Evolutionary conservation across 2,888 invertebrate genomes (phyloP).

Genomic region (Synanthedon myopaeformis): DNA sequence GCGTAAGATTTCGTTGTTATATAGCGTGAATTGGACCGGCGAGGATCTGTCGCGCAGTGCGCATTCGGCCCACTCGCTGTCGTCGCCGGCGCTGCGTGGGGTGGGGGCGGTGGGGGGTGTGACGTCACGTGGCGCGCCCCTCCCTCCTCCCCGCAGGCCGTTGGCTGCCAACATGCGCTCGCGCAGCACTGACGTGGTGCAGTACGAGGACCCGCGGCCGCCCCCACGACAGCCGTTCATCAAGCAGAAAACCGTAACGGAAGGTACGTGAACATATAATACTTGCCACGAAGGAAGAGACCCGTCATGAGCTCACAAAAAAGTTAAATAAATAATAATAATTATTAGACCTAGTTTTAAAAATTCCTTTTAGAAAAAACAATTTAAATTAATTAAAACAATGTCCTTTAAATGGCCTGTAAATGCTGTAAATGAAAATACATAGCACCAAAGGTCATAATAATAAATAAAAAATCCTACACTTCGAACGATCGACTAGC

Average conservation of each 20-base stretch:
- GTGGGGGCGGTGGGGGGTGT: constrained; percentile 10
- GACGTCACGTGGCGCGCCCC: constrained; percentile 22
- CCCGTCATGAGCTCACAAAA: too few relatives aligned
- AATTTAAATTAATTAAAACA: too few relatives aligned
- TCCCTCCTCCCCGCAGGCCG: constrained; percentile 30
- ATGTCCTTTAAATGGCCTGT: too few relatives aligned
- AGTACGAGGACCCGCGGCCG: constrained; percentile 29
- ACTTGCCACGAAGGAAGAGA: not conserved
- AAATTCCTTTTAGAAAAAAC: too few relatives aligned
- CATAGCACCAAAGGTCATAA: too few relatives aligned
- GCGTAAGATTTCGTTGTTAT: not conserved
- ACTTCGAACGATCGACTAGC: too few relatives aligned
- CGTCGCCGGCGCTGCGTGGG: constrained; percentile 43
- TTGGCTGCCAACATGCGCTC: constrained; percentile 10
- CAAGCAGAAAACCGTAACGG: constrained; percentile 22
- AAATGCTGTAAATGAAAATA: too few relatives aligned
- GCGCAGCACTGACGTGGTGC: constrained; percentile 11
- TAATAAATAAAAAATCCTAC: too few relatives aligned
- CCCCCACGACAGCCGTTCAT: constrained; percentile 29
- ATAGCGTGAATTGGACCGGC: constrained; percentile 59
- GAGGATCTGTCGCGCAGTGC: constrained; percentile 30
- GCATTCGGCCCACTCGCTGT: constrained; percentile 38
- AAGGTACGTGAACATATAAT: constrained; percentile 18
- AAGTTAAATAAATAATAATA: too few relatives aligned
- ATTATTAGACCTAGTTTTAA: too few relatives aligned